A percentile compares a stretch with the other conserved stretches of the same genome.
Conservation (phyloP, 2,888 invertebrate genomes). For the Miltochrista miniata region DNA sequence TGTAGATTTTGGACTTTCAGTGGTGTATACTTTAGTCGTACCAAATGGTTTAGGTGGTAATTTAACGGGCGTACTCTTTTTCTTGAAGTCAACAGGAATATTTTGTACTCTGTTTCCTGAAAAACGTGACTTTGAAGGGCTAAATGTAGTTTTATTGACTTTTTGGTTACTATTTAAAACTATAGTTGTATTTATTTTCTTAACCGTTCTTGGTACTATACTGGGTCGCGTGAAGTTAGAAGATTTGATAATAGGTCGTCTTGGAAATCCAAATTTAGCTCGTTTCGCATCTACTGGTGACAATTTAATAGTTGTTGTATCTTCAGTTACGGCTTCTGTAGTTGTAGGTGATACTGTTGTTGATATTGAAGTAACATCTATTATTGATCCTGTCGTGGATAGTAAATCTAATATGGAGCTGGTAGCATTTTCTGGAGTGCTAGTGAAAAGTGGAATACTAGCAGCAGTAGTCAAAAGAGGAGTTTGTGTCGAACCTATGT, state of each 20-base stretch:
- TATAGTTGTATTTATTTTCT: slow-evolving; percentile 58
- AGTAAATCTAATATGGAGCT: slow-evolving; percentile 45
- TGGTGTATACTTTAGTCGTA: slow-evolving; percentile 60
- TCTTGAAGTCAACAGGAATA: slow-evolving; percentile 70
- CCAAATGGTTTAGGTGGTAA: slow-evolving; percentile 54
- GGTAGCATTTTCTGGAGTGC: slow-evolving; percentile 28
- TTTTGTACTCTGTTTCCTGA: slow-evolving; percentile 67
- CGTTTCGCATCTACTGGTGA: slow-evolving; percentile 63
- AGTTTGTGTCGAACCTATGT: slow-evolving; percentile 33
- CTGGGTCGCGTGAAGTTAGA: slow-evolving; percentile 59
- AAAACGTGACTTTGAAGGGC: slow-evolving; percentile 64
- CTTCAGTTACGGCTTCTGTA: slow-evolving; percentile 56
- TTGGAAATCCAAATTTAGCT: slow-evolving; percentile 70
- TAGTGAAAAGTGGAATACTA: slow-evolving; percentile 26
- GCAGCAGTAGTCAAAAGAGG: slow-evolving; percentile 33
- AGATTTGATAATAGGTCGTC: slow-evolving; percentile 63
- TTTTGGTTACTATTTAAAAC: slow-evolving; percentile 53
- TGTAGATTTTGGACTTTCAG: slow-evolving; percentile 65
- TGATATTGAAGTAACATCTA: slow-evolving; percentile 19
- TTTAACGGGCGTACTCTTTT: slow-evolving; percentile 54
- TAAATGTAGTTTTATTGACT: slow-evolving; percentile 66
- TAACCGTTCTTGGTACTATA: slow-evolving; percentile 43
- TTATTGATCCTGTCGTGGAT: slow-evolving; percentile 27
- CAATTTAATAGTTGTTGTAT: slow-evolving; percentile 60
- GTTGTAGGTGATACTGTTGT: slow-evolving; percentile 43